Evolutionary conservation across 2,888 invertebrate genomes (phyloP), one percentile per base, ranked within the genome.

Genomic region (Embidobia sp.): DNA sequence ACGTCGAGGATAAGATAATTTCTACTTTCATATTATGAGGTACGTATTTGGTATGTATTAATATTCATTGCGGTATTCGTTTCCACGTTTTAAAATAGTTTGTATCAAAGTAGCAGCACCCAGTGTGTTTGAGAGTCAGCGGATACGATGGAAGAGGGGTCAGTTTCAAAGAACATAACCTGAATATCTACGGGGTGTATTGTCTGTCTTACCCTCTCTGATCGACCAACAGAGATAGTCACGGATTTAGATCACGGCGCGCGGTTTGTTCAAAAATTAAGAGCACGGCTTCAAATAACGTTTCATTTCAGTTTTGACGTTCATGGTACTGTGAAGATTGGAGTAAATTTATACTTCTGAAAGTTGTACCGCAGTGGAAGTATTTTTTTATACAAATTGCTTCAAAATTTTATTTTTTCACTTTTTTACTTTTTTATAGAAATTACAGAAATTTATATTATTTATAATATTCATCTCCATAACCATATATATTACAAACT

Each of bases 231-330:
- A 72, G 57, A 61, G 83, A 84, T 84, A 82, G 83, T 83, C 80
- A 82, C 72, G 80, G 81, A 26, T 67, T 42, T 57, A 11, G 55
- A 75, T 76, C 55, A 72, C 72, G 76, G 11, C 59, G 59, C 79
- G 76, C 70, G 77, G 78, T 77, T 63, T 78, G 76, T 81, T 83
- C 80, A 80, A 83, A 81, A 81, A 80, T 80, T n/a, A 61, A 73
- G 80, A 75, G 77, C 37, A n/a, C n/a, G 22, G 53, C 69, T 18
- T 70, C 74, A 55, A 51, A 78, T 75, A 79, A 76, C 66, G n/a
- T n/a, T n/a, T n/a, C 11, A 0, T 37, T 37, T 35, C 37, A 19
- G 13, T 27, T 35, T 37, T 10, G 13, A 63, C 8, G 7, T 42
- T 40, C 29, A 13, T n/a, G n/a, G n/a, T n/a, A n/a, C n/a, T n/a